Evolutionary conservation across 2,888 invertebrate species (phyloP).

Genomic region (Tetragonisca angustula): DNA sequence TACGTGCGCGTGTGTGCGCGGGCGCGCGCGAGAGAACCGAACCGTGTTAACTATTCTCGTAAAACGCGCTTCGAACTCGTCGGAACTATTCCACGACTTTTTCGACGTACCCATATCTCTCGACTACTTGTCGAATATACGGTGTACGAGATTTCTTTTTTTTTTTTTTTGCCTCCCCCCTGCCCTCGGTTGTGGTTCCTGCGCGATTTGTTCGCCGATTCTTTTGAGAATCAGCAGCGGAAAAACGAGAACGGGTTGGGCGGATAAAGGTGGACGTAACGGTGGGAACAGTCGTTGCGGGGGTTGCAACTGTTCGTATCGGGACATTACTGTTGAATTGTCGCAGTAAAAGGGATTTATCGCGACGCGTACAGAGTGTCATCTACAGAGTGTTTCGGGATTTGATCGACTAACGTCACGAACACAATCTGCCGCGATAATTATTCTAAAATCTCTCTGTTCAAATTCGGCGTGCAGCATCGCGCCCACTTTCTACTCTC

Average conservation of each 20-base stretch:
- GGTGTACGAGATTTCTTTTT: neutral
- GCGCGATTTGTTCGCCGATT: constrained; percentile 7
- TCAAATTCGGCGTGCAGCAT: neutral
- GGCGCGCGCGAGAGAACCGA: neutral
- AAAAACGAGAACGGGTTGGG: constrained; percentile 29
- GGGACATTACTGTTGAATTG: constrained; percentile 41
- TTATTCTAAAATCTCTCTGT: neutral
- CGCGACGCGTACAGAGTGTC: constrained; percentile 25
- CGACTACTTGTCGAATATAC: neutral
- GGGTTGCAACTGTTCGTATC: constrained; percentile 45
- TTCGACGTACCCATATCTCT: neutral
- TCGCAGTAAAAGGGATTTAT: constrained; percentile 58
- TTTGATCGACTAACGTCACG: constrained; percentile 17
- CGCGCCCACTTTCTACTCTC: neutral
- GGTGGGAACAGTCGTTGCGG: constrained; percentile 36
- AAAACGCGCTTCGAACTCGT: constrained; percentile 2
- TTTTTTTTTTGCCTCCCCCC: no score
- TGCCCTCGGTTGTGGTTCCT: neutral
- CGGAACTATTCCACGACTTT: constrained; percentile 2
- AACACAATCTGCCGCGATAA: neutral
- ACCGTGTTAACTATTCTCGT: constrained; percentile 3
- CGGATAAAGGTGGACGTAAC: constrained; percentile 41
- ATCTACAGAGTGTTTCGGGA: constrained; percentile 16
- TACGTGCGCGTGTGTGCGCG: neutral
- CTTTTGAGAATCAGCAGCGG: constrained; percentile 17